Percentiles rank a stretch among this genome's conserved stretches.
These are phyloP conservation scores for Hydrocynus forskahlii DNA, from an alignment of 2,797 vertebrate genomes.

Conservation along the genomic window DNA sequence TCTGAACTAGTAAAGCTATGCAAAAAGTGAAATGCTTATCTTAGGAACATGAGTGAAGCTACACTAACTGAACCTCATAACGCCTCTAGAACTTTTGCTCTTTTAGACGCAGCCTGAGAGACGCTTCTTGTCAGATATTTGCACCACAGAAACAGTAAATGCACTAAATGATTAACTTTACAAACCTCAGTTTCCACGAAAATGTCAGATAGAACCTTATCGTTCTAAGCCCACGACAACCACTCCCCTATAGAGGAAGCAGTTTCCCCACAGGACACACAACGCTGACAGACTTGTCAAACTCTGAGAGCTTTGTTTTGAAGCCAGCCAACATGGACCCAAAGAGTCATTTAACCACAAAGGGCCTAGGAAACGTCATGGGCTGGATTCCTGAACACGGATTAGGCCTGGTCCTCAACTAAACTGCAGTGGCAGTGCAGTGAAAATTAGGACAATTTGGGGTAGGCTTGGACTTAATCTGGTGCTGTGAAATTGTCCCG, in stretches of 20 bases:
- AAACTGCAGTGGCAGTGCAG: too few relatives aligned
- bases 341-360: not conserved
- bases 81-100: too few relatives aligned
- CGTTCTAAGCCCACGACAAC: not conserved
- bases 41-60: too few relatives aligned
- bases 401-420: too few relatives aligned
- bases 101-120: too few relatives aligned
- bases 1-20: too few relatives aligned
- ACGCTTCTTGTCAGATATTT: not conserved
- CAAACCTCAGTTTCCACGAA: not conserved
- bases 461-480: too few relatives aligned
- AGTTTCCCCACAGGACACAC: not conserved
- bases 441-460: too few relatives aligned
- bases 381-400: too few relatives aligned
- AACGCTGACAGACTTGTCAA: slow-evolving; percentile 1
- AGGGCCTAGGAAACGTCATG: not conserved
- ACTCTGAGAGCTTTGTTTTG: not conserved
- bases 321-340: not conserved
- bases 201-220: not conserved
- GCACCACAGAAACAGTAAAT: not conserved
- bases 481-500: too few relatives aligned
- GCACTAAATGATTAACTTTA: not conserved
- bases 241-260: not conserved
- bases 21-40: too few relatives aligned
- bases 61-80: too few relatives aligned